These are phyloP conservation scores for Drosophila melanica DNA, from an alignment of 1,140 invertebrate genomes.

Conservation along the genomic window DNA sequence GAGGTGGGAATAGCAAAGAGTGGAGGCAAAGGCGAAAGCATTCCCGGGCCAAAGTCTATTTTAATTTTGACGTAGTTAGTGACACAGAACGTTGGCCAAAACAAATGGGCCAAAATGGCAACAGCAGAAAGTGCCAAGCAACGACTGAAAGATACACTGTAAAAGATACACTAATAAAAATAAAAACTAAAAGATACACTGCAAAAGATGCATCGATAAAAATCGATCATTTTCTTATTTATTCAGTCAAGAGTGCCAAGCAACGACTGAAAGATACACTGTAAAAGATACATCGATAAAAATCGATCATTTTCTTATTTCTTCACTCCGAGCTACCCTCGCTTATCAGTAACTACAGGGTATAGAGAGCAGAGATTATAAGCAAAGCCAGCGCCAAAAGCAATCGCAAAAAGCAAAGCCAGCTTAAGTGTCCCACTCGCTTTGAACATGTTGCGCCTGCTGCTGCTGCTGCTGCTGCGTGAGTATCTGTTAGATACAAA, in stretches of 20 bases:
- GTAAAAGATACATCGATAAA: background rate
- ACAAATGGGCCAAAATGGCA: constrained; percentile 30
- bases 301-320: no score
- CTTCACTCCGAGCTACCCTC: background rate
- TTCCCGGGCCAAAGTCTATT: constrained; percentile 62
- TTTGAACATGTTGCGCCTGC: constrained; percentile 74
- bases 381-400: constrained; percentile 45
- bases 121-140: background rate
- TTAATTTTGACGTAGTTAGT: constrained; percentile 76
- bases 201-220: background rate
- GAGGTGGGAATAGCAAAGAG: background rate
- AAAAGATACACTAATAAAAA: no score
- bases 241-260: background rate
- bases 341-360: background rate
- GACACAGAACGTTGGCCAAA: constrained; percentile 63
- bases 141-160: constrained; percentile 8
- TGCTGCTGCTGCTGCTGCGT: constrained; percentile 34
- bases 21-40: constrained; percentile 1
- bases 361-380: constrained; percentile 47
- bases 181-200: constrained; percentile 4
- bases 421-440: constrained; percentile 64
- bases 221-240: no score
- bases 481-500: constrained; percentile 27
- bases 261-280: constrained; percentile 1
- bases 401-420: constrained; percentile 57